Conservation (phyloP, 2,797 vertebrate species). For the Crypturellus tataupa region DNA sequence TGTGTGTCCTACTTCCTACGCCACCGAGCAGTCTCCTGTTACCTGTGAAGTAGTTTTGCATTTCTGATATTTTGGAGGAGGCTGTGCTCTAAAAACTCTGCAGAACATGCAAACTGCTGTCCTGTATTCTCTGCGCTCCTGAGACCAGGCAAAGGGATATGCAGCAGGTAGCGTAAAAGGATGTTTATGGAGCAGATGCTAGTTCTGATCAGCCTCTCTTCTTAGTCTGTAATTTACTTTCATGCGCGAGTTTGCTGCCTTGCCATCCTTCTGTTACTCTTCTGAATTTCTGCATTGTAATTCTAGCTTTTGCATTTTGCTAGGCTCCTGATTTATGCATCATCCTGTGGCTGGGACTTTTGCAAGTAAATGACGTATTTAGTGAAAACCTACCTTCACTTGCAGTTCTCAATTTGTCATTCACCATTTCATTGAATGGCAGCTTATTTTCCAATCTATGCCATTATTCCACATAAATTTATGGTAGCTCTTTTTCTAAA, state of each 20-base stretch:
- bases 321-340: background rate
- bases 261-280: background rate
- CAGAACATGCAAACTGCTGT: background rate
- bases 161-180: background rate
- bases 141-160: background rate
- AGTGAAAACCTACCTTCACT: background rate
- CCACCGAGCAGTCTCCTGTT: background rate
- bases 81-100: background rate
- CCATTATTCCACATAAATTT: background rate
- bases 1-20: background rate
- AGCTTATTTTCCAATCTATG: background rate
- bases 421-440: background rate
- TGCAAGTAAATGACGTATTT: background rate
- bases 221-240: background rate
- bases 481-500: background rate
- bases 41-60: background rate
- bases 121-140: background rate
- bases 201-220: background rate
- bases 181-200: background rate
- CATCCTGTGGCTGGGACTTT: background rate
- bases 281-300: background rate
- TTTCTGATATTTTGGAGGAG: background rate
- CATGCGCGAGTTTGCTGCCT: background rate
- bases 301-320: background rate
- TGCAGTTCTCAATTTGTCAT: background rate